Base-by-base conservation (phyloP, 2,888 invertebrate genomes). In the Drepanosiphum platanoidis region DNA sequence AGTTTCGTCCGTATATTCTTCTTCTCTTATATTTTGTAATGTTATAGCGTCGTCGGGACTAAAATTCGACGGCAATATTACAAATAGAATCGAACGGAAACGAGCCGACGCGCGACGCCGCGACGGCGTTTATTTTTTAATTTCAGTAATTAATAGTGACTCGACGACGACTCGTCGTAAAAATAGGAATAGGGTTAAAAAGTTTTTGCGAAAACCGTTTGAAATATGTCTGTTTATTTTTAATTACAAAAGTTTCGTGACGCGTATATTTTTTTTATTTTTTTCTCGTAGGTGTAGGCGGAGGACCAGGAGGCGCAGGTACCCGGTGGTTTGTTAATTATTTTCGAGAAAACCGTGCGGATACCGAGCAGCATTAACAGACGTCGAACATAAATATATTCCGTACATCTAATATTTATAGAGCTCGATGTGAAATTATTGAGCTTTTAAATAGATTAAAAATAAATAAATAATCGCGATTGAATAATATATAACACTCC, bases 371-470 rank as follows among this genome's bases (percentile, higher is more conserved):
- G n/a, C 74, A 61, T 64, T 39, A 61, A 61, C 36, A 39, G 39
- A 77, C 18, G 61, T 77, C 61, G 77, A 58, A 61, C 39, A 15
- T 39, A 39, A 39, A n/a, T n/a, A 27, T 13, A 39, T 39, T 39
- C n/a, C 34, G 70, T 70, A 39, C 39, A 77, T 77, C 3, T 58
- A 77, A 36, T 77, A 77, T 77, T 77, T 61, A 77, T 61, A 5
- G 39, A 39, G 9, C 61, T 64, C 30, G 15, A 78, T 66, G 64
- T 42, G 42, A 78, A 78, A 66, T 64, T 78, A 78, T 78, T 78
- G 78, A n/a, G 78, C 78, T 78, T 78, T 78, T 78, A 64, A 78
- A 78, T 64, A 64, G 78, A 78, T 78, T 78, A 78, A 78, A 78
- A 78, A 78, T 78, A 66, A 78, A 78, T 78, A 78, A 78, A 64